Evolutionary conservation across 2,888 invertebrate genomes (phyloP), one percentile per base, ranked within the genome.

Genomic region (Leuctra nigra): DNA sequence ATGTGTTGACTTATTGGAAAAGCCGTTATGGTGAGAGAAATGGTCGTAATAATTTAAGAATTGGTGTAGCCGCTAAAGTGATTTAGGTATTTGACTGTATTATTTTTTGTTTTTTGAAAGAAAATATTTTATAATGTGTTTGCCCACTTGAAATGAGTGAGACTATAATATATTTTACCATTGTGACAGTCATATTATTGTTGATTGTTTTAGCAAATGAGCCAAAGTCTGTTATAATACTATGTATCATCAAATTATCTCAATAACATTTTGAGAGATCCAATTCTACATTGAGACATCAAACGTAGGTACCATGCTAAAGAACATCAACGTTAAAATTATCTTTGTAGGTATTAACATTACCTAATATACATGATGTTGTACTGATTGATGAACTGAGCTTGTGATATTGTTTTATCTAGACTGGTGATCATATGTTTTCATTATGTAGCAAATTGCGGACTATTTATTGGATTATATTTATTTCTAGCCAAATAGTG

Each of bases 111-210:
- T 47, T 55, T 55, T 47, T 48, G 25, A 36, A 48, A 46, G 13
- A 36, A 55, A 48, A 36, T 55, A 55, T 48, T 55, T 55, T 55
- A 55, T 55, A 24, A 25, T 50, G 38, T 55, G 55, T 55, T 55
- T 29, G 29, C 44, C 54, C 29, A 54, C 46, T 54, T 44, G 25
- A 53, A 29, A 44, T 35, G 46, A 44, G 35, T 52, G 20, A 29
- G 29, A 29, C 11, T 29, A 7, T 36, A 14, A 36, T 11, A 18
- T 41, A 41, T 41, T 41, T 41, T 41, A 18, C 14, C 18, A 16
- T 29, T 41, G 4, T 18, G 18, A 41, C 41, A 41, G 41, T 41
- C 20, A 41, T 18, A 11, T 18, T 16, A 20, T 18, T 29, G 29
- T 29, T 29, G 29, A 29, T 29, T 29, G 29, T 29, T 29, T 29